Percentiles rank a stretch among this genome's conserved stretches.
phyloP scores from a whole-genome alignment of 2,113 vertebrate genomes.

The Indri indri region DNA sequence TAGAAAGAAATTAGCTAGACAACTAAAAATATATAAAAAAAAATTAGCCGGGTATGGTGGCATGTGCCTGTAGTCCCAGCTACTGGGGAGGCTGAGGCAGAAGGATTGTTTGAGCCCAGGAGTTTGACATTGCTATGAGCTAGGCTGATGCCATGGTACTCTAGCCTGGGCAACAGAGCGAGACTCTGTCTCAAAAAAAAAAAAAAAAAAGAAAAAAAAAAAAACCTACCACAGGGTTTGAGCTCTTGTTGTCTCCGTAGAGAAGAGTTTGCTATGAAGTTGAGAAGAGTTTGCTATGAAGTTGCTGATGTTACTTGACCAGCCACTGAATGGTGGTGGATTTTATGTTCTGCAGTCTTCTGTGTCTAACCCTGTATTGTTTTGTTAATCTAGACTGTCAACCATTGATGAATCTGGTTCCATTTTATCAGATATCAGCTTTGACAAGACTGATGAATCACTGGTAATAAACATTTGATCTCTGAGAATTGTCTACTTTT shows the following conservation, averaged over 20 bases:
- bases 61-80: too few species aligned
- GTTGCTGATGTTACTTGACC: neutral
- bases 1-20: too few species aligned
- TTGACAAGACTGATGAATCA: constrained; percentile 97
- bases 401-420: constrained; percentile 98
- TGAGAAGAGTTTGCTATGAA: neutral
- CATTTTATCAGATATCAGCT: constrained; percentile 98
- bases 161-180: too few species aligned
- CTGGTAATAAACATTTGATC: constrained; percentile 87
- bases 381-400: constrained; percentile 86
- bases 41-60: too few species aligned
- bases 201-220: neutral
- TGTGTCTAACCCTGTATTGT: constrained; percentile 60
- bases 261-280: neutral
- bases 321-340: neutral
- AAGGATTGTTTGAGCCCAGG: too few species aligned
- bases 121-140: too few species aligned
- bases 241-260: neutral
- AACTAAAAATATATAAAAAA: too few species aligned
- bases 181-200: too few species aligned
- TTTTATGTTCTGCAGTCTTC: constrained; percentile 28
- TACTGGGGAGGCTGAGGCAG: too few species aligned
- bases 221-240: neutral
- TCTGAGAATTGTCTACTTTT: constrained; percentile 41
- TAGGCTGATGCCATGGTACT: too few species aligned